phyloP scores from a whole-genome alignment of 2,797 vertebrate species.

The Intellagama lesueurii region DNA sequence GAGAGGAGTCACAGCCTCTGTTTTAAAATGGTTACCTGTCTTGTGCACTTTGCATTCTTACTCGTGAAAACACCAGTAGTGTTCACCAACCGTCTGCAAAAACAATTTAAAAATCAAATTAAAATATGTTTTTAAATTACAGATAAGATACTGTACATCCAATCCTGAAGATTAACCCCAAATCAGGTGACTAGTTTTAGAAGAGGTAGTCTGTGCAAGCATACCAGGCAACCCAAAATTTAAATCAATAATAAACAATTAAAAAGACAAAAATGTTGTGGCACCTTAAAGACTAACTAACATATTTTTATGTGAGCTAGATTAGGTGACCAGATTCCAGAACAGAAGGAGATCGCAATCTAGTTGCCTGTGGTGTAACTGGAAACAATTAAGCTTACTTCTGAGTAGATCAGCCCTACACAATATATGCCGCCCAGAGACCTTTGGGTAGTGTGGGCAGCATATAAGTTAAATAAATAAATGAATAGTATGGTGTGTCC shows the following conservation, averaged over 20 bases:
- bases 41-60: not conserved
- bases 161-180: not conserved
- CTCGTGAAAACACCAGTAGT: not conserved
- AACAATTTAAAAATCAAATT: not conserved
- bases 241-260: too few species aligned
- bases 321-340: not conserved
- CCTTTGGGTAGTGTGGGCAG: too few species aligned
- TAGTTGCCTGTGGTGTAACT: not conserved
- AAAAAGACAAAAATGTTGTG: too few species aligned
- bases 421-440: not conserved
- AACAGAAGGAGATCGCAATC: not conserved
- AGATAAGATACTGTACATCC: not conserved
- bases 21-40: not conserved
- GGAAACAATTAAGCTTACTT: not conserved
- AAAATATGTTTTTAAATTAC: not conserved
- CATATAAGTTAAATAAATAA: too few species aligned
- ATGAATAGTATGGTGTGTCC: too few species aligned
- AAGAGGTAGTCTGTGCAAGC: too few species aligned
- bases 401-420: not conserved
- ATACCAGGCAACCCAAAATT: too few species aligned
- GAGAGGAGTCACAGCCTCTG: not conserved
- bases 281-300: too few species aligned
- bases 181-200: not conserved
- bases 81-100: not conserved
- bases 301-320: too few species aligned